These are phyloP conservation scores for Pteropus rufus DNA, from an alignment of 2,797 vertebrate species.

Conservation along the genomic window DNA sequence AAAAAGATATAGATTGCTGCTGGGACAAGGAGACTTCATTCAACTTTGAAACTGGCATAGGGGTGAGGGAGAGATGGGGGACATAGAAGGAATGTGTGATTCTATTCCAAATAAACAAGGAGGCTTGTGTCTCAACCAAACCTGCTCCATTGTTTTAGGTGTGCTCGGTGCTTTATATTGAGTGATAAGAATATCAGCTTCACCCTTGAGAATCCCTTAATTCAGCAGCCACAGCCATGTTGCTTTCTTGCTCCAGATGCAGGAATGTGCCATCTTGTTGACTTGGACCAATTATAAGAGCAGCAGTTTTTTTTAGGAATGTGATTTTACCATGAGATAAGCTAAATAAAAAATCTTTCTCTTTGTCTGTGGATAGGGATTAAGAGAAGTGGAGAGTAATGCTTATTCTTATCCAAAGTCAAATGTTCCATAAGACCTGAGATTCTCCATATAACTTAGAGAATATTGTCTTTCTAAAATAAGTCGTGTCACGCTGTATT, in stretches of 20 bases:
- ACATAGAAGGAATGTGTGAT: not conserved
- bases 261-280: not conserved
- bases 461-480: not conserved
- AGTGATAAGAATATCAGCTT: not conserved
- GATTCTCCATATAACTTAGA: not conserved
- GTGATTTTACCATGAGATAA: not conserved
- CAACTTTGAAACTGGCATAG: not conserved
- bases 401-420: not conserved
- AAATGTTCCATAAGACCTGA: not conserved
- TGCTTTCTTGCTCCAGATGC: not conserved
- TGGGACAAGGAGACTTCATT: not conserved
- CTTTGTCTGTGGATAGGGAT: not conserved
- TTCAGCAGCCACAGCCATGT: not conserved
- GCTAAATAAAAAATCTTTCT: not conserved
- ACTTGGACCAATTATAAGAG: not conserved
- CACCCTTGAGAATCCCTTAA: not conserved
- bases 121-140: not conserved
- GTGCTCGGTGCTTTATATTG: not conserved
- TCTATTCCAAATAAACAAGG: not conserved
- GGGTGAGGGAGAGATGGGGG: not conserved
- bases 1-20: not conserved
- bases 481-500: not conserved
- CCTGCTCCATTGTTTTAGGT: not conserved
- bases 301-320: not conserved
- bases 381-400: not conserved